Base-by-base conservation (phyloP, 2,888 invertebrate species). In the Tryphoninae sp. region DNA sequence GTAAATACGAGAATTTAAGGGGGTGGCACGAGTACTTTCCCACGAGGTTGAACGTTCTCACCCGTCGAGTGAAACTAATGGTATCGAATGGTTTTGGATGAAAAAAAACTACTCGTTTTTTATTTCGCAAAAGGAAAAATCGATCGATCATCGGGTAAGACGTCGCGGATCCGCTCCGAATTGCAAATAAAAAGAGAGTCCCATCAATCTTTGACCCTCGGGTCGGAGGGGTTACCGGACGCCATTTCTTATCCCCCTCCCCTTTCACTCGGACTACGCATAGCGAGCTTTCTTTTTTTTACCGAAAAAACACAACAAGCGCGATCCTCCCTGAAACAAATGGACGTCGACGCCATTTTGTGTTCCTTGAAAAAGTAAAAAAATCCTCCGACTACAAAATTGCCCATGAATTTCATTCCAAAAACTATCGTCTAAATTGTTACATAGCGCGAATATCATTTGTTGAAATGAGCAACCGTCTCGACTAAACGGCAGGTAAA, bases 1-100 rank as follows among this genome's bases (percentile, higher is more conserved):
- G 53, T 71, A 64, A 78, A 65, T 65, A 64, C 61, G 13, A 19
- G 58, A 45, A 58, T 33, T 22, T 45, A 61, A 8, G 8, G n/a
- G 26, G 61, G 45, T 23, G n/a, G 7, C 19, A 45, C 19, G 53
- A 33, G 40, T 40, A 68, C 53, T 19, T 4, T 69, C 40, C 58
- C 65, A 40, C 19, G 61, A 11, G 49, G n/a, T 68, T 76, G 59
- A 61, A 51, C 22, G 65, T 22, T 59, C 26, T 59, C 13, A 11
- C 8, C 55, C 4, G 33, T 33, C 8, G 42, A 13, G 33, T n/a
- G 49, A 23, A 59, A 4, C 19, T 33, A 16, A 65, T 45, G 23
- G 16, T 33, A 49, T 8, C 19, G 13, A 0, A 16, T 45, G 22
- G 8, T 4, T 13, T 6, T 9, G 45, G 49, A 61, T 68, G 51